phyloP scores from a whole-genome alignment of 2,888 invertebrate genomes.

The Cantharis flavilabris region DNA sequence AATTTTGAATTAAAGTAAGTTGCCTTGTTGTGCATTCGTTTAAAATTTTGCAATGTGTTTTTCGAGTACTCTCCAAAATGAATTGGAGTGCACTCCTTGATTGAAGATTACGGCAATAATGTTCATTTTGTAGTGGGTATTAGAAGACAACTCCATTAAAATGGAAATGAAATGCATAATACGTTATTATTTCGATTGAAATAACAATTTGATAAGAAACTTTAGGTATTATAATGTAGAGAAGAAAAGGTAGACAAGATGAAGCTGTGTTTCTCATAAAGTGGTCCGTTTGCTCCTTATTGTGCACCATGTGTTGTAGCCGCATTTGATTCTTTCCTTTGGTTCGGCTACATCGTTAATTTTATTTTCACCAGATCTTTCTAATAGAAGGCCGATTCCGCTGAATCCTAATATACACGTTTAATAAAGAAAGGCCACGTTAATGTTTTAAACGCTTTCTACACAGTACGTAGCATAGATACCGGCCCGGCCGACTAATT shows the following conservation, averaged over 20 bases:
- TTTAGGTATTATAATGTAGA: not conserved
- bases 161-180: not conserved
- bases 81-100: not conserved
- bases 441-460: conserved; percentile 7
- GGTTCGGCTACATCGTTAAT: conserved; percentile 23
- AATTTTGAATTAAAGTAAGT: not conserved
- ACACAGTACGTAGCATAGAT: conserved; percentile 10
- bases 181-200: not conserved
- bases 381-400: conserved; percentile 9
- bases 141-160: not conserved
- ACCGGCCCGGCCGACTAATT: conserved; percentile 18
- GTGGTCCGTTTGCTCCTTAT: conserved; percentile 4
- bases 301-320: conserved; percentile 12
- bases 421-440: conserved; percentile 15
- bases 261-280: conserved; percentile 12
- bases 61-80: not conserved
- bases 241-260: conserved; percentile 3
- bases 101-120: not conserved
- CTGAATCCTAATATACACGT: conserved; percentile 10
- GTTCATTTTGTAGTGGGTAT: not conserved
- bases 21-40: not conserved
- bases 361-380: conserved; percentile 19
- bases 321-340: conserved; percentile 19
- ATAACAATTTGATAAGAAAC: not conserved
- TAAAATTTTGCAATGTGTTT: not conserved